A percentile compares a stretch with the other conserved stretches of the same genome.
Conservation (phyloP, 2,113 vertebrate genomes). For the Rhinogobius similis region DNA sequence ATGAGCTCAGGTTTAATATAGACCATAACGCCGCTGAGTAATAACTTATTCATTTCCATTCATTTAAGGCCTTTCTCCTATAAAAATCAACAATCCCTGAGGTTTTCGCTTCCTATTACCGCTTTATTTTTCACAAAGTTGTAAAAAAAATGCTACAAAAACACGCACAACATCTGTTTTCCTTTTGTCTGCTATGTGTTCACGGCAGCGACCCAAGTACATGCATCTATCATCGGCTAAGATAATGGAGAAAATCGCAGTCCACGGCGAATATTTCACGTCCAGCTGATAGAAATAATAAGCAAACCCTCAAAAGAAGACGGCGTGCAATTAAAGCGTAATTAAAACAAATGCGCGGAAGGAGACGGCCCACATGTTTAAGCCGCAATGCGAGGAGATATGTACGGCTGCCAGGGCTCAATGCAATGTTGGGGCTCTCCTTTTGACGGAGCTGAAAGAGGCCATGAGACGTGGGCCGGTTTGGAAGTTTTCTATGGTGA, state of each 20-base stretch:
- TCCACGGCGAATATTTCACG: slow-evolving; percentile 64
- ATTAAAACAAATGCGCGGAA: slow-evolving; percentile 72
- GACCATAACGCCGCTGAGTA: slow-evolving; percentile 38
- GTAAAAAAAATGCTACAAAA: slow-evolving; percentile 66
- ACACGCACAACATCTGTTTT: slow-evolving; percentile 76
- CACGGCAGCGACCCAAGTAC: slow-evolving; percentile 56
- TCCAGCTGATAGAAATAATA: slow-evolving; percentile 73
- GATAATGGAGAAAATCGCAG: slow-evolving; percentile 71
- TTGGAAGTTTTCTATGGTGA: slow-evolving; percentile 50
- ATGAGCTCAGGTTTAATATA: slow-evolving; percentile 46
- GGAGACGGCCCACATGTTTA: slow-evolving; percentile 69
- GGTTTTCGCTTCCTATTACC: slow-evolving; percentile 49
- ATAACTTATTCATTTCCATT: slow-evolving; percentile 45
- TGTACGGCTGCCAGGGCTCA: slow-evolving; percentile 52
- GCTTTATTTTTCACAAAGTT: slow-evolving; percentile 45
- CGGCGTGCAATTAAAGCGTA: slow-evolving; percentile 68
- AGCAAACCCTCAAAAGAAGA: slow-evolving; percentile 69
- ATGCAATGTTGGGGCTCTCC: slow-evolving; percentile 58
- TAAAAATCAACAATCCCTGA: slow-evolving; percentile 22
- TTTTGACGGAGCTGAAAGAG: slow-evolving; percentile 49
- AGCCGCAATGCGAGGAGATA: slow-evolving; percentile 60
- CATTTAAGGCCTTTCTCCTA: slow-evolving; percentile 25
- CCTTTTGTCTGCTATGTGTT: slow-evolving; percentile 60
- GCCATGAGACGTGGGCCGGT: slow-evolving; percentile 43
- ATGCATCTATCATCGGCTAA: slow-evolving; percentile 67